Evolutionary conservation across 2,113 vertebrate genomes (phyloP), one percentile per base, ranked within the genome.

Genomic region (Nyctereutes procyonoides): DNA sequence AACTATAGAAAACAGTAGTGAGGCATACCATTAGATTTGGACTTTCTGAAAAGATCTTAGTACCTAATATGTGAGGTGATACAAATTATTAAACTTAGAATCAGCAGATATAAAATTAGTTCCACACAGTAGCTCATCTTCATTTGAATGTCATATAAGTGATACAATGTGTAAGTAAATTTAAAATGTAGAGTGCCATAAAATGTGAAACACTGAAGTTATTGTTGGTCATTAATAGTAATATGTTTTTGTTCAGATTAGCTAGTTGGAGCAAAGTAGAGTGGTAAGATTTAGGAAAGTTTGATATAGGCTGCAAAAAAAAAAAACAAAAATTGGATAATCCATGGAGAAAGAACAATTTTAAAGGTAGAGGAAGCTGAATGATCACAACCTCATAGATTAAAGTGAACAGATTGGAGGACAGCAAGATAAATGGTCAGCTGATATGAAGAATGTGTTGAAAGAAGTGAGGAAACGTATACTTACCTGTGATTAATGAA

Each of bases 31-130:
- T 95, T 90, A 65, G 92, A 90, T 3, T 55, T 82, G 51, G 91
- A 38, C 3, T 84, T 83, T 86, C 62, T n/a, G 48, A 88, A 60
- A 80, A 97, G 35, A 73, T 71, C 15, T 90, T 87, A 55, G 8
- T 71, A 53, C n/a, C 94, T 82, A 35, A 65, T 63, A 82, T 16
- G 15, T 67, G 28, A 86, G 2, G 38, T 83, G 30, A 90, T 83
- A 15, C 0, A 32, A 71, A 73, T 4, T 82, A 48, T 73, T 89
- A 85, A 92, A 80, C 43, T 62, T 74, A 8, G 56, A 65, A 24
- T 91, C 51, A 74, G 76, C 24, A 85, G 17, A 81, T 81, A 65
- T 65, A 90, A 91, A 84, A 73, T 96, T 94, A 87, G 22, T 67
- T 95, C 32, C 67, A 13, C 55, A 83, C 10, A 38, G 43, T 48